phyloP scores from a whole-genome alignment of 2,797 vertebrate species.

The Lateolabrax maculatus region DNA sequence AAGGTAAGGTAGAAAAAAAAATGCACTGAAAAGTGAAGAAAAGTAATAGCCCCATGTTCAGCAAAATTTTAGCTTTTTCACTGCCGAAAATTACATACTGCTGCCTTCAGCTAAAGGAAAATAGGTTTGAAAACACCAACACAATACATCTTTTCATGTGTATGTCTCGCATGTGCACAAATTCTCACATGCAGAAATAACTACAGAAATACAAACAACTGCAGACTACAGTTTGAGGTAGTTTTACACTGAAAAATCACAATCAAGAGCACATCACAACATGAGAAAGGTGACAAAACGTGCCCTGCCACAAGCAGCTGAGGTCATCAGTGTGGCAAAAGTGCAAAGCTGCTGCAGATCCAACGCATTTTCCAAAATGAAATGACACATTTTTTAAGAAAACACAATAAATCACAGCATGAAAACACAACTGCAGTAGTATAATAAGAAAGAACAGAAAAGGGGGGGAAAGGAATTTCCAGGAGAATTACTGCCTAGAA shows the following conservation, averaged over 20 bases:
- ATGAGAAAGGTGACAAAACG: slow-evolving; percentile 20
- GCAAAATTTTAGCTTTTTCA: not conserved
- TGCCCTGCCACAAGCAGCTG: slow-evolving; percentile 12
- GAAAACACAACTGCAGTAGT: slow-evolving; percentile 8
- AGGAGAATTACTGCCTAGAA: slow-evolving; percentile 63
- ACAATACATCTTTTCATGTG: not conserved
- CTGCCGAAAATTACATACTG: slow-evolving; percentile 8
- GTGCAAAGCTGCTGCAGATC: slow-evolving; percentile 12
- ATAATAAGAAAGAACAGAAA: not conserved
- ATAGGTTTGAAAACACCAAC: not conserved
- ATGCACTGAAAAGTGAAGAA: not conserved
- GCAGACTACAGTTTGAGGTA: slow-evolving; percentile 8
- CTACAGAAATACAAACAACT: not conserved
- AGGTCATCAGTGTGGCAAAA: slow-evolving; percentile 8
- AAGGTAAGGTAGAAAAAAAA: slow-evolving; percentile 9
- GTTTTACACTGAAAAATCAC: not conserved
- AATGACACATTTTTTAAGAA: slow-evolving; percentile 17
- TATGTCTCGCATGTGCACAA: slow-evolving; percentile 13
- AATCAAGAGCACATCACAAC: slow-evolving; percentile 4
- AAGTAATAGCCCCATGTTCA: not conserved
- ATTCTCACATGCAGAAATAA: slow-evolving; percentile 46
- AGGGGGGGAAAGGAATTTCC: slow-evolving; percentile 25
- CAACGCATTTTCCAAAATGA: slow-evolving; percentile 6
- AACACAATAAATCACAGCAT: slow-evolving; percentile 11
- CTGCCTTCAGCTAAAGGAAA: slow-evolving; percentile 6